A percentile compares a stretch with the other conserved stretches of the same genome.
phyloP scores from a whole-genome alignment of 2,888 invertebrate species.

The Timema cristinae region DNA sequence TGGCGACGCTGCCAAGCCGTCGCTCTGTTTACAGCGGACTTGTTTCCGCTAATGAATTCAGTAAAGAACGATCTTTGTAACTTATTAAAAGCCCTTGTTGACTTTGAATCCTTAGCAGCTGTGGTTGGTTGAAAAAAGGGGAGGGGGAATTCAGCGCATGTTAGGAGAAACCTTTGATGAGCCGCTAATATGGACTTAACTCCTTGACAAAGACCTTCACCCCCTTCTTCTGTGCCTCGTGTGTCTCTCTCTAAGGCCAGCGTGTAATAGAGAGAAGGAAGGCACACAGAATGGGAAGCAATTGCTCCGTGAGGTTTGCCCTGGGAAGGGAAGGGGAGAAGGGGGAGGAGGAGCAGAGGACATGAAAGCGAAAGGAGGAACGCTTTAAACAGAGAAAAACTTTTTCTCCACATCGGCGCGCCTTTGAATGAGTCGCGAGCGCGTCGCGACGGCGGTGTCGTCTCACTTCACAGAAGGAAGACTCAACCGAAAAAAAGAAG shows the following conservation, averaged over 20 bases:
- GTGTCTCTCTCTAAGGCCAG: background rate
- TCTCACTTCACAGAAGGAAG: no score
- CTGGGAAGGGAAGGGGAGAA: background rate
- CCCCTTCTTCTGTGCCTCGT: background rate
- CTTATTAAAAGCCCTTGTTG: no score
- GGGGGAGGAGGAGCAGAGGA: background rate
- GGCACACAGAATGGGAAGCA: background rate
- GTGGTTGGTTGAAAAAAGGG: no score
- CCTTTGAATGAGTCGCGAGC: conserved; percentile 15
- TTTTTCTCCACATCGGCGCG: background rate
- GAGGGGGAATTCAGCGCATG: background rate
- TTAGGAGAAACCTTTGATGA: conserved; percentile 16
- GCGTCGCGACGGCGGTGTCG: background rate
- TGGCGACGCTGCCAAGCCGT: no score
- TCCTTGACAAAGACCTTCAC: conserved; percentile 7
- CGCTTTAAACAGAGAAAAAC: background rate
- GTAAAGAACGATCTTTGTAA: background rate
- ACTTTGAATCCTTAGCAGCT: no score
- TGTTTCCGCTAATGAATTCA: conserved; percentile 17
- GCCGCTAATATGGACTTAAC: conserved; percentile 17
- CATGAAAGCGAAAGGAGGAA: conserved; percentile 2
- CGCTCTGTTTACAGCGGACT: background rate
- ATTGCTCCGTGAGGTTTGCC: conserved; percentile 8
- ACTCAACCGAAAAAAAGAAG: no score
- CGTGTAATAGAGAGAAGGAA: background rate